Base-by-base conservation (phyloP, 1,140 invertebrate genomes). In the Lordiphosa stackelbergi region DNA sequence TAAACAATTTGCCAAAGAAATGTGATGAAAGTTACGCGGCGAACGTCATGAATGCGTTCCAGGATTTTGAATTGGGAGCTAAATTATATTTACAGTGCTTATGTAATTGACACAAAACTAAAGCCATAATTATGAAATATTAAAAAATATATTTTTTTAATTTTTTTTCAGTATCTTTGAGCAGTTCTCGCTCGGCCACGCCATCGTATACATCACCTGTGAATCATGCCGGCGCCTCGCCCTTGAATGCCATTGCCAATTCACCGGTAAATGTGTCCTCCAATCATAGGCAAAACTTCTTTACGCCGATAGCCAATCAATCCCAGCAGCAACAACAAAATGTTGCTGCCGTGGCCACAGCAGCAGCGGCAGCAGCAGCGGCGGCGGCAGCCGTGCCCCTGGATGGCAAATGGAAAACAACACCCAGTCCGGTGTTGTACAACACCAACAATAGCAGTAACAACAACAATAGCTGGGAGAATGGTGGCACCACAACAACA, bases 181-280 rank as follows among this genome's bases (percentile, higher is more conserved):
- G 96, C 73, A 96, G 95, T 87, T 97, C 96, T 6, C 91, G 95
- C 57, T 96, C 96, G 51, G 94, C 94, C 54, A 96, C 95, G 37
- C 95, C 95, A 56, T 94, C 94, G 28, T 95, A 94, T 87, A 95
- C 94, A 38, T 95, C 94, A 13, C 93, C 94, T 72, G 93, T 92
- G 24, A 91, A 93, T 84, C 89, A 92, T 75, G 90, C 75, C 59
- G 75, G 91, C 71, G 90, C 91, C 75, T 93, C 92, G 11, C 91
- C 91, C 10, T 47, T 78, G 10, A 91, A 91, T 31, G 91, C 91
- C 83, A 91, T 92, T 66, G 92, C 93, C 12, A 93, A 93, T 11
- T 89, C 92, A 16, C 93, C 93, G 34, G 89, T 92, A 13, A 91
- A 90, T 87, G 66, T 90, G 88, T 85, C 92, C 87, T 84, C 92